Evolutionary conservation across 2,888 invertebrate genomes (phyloP), one percentile per base, ranked within the genome.

Genomic region (Thera obeliscata): DNA sequence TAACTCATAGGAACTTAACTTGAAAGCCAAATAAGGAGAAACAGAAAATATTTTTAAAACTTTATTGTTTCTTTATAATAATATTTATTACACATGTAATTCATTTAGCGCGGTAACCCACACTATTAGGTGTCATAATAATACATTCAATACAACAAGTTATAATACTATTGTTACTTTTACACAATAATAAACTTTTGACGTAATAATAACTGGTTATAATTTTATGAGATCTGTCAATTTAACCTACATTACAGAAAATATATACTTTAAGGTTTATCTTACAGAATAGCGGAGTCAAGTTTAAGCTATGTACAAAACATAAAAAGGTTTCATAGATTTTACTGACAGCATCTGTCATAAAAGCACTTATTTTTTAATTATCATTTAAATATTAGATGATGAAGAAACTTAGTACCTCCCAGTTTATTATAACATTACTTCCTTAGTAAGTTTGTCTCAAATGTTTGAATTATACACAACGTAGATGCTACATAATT

Each of bases 1-100:
- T 38, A 38, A 22, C 22, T 38, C 6, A 38, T 38, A 38, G 38
- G 38, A 38, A 38, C 38, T 38, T 22, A 22, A 22, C 38, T 38
- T 38, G 38, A 46, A 59, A 59, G 49, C 2, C 49, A 61, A 61
- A 54, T 55, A 61, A 61, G 22, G 35, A 22, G 11, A 36, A 35
- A 36, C 22, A 7, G 38, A 22, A 76, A 77, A 63, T 86, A 86
- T 89, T 90, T 89, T 92, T 87, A 85, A 89, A 92, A 91, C 90
- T 93, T 93, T 93, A 92, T 91, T 92, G 87, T 91, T 90, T 92
- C 87, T 89, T 92, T 88, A 90, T 91, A 91, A 90, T 91, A 91
- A 91, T 92, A 88, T 90, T 91, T 87, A 91, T 91, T 89, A 91
- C 90, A 93, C 91, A 89, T 89, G 87, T 91, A 92, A 87, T 87